phyloP scores from a whole-genome alignment of 2,797 vertebrate genomes.

The Miichthys miiuy region DNA sequence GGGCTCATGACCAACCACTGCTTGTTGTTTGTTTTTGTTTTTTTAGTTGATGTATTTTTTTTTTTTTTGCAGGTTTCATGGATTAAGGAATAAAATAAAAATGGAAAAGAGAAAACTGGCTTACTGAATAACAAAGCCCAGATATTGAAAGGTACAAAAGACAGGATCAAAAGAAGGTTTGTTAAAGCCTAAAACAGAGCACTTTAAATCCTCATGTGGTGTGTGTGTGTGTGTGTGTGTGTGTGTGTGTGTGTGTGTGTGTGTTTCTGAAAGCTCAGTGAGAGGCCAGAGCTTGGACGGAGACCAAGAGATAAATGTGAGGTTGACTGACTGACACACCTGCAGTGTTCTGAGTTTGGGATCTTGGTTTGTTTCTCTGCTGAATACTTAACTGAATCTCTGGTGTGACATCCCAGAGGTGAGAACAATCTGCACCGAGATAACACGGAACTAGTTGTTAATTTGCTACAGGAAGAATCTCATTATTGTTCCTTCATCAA shows the following conservation, averaged over 20 bases:
- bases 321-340: constrained; percentile 43
- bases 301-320: constrained; percentile 48
- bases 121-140: neutral
- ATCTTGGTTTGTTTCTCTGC: constrained; percentile 40
- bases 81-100: neutral
- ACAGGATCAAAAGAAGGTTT: constrained; percentile 26
- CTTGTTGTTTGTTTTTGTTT: constrained; percentile 19
- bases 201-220: constrained; percentile 28
- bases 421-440: constrained; percentile 18
- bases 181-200: constrained; percentile 27
- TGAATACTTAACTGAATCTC: constrained; percentile 18
- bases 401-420: constrained; percentile 13
- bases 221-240: constrained; percentile 17
- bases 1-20: neutral
- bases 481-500: constrained; percentile 19
- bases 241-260: constrained; percentile 5
- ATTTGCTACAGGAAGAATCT: constrained; percentile 18
- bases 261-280: constrained; percentile 13
- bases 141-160: constrained; percentile 20
- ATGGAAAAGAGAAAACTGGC: neutral
- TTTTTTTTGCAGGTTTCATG: neutral
- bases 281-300: constrained; percentile 7
- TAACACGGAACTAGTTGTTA: constrained; percentile 12
- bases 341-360: constrained; percentile 29
- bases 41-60: constrained; percentile 6